phyloP scores from a whole-genome alignment of 2,888 invertebrate species.

The Notodonta dromedarius region DNA sequence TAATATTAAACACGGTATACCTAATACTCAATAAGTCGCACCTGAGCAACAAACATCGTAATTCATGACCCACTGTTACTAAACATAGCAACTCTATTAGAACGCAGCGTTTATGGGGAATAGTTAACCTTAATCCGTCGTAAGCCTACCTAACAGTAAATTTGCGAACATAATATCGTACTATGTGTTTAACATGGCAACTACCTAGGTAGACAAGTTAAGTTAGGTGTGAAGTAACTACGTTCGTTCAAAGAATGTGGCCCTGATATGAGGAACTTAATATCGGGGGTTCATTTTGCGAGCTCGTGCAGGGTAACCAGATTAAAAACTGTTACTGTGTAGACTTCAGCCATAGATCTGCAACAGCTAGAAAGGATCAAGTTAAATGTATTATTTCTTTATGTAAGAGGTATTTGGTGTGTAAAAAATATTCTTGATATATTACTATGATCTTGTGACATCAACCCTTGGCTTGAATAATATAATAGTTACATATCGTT shows the following conservation, averaged over 20 bases:
- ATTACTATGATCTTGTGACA: no score
- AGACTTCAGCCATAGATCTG: constrained; percentile 29
- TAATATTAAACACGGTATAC: no score
- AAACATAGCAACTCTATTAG: constrained; percentile 43
- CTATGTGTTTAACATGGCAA: constrained; percentile 39
- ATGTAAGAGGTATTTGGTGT: neutral
- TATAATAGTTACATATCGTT: no score
- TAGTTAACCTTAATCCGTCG: constrained; percentile 55
- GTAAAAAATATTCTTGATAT: no score
- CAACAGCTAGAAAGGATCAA: constrained; percentile 25
- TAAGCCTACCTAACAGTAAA: constrained; percentile 60
- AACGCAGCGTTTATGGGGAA: constrained; percentile 37
- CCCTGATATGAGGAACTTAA: constrained; percentile 38
- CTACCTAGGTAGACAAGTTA: constrained; percentile 9
- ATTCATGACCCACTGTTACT: constrained; percentile 27
- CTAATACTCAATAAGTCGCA: no score
- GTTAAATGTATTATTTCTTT: neutral
- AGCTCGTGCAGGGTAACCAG: constrained; percentile 42
- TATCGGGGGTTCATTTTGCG: constrained; percentile 49
- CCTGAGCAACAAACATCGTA: constrained; percentile 23
- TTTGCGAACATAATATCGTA: constrained; percentile 56
- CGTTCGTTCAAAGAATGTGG: constrained; percentile 20
- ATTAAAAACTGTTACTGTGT: constrained; percentile 43
- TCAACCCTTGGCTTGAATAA: no score
- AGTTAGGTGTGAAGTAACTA: constrained; percentile 1